Base-by-base conservation (phyloP, 2,888 invertebrate genomes). In the Lampropteryx suffumata region DNA sequence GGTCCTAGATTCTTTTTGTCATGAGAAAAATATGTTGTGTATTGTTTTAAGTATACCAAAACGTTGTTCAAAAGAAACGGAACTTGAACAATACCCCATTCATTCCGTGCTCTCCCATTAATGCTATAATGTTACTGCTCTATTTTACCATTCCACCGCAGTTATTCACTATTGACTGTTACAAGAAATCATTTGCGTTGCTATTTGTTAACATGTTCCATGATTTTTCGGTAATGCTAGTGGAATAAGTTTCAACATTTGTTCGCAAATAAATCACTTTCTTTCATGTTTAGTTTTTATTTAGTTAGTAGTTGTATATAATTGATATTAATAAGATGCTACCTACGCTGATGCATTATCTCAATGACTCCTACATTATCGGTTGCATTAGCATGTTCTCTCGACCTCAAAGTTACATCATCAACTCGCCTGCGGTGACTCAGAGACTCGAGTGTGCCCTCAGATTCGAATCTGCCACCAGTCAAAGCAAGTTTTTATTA, bases 341-440 rank as follows among this genome's bases (percentile, higher is more conserved):
- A 36, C 44, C 48, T 33, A 48, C 48, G 37, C 29, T 33, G 32
- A 36, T 47, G 42, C 28, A 39, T 44, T 53, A 41, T 41, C 28
- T 49, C 48, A 48, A 43, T 34, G 35, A 44, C 57, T 56, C 54
- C 56, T 57, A 53, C 62, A 55, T 52, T 40, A 50, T 55, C 39
- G 37, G 46, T 45, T 10, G 32, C 57, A 51, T 55, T 54, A 45
- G 53, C 50, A 50, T 57, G 43, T 44, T 44, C 43, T 43, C 35
- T 49, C 46, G 54, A 57, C 59, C 59, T 61, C 55, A 53, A 42
- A 8, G 49, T 63, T 64, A 30, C 61, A 59, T 63, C 61, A 63
- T 33, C 54, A 32, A 29, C 12, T 33, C 33, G 32, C 37, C 41
- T 43, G 10, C 42, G 50, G 46, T 63, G 61, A 63, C 34, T 64